phyloP scores from a whole-genome alignment of 2,888 invertebrate species.

The Heliconius hortense region DNA sequence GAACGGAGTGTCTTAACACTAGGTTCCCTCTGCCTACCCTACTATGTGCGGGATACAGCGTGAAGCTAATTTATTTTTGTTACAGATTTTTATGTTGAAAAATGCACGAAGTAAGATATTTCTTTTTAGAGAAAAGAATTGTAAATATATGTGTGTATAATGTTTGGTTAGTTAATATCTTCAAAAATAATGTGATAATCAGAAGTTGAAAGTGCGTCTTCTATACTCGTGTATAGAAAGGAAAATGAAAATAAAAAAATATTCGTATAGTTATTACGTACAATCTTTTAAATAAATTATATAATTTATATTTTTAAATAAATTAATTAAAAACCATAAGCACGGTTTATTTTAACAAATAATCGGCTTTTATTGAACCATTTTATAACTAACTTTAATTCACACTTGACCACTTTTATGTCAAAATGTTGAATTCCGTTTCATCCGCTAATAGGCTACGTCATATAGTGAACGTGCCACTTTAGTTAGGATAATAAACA shows the following conservation, averaged over 20 bases:
- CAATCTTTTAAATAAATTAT: not conserved
- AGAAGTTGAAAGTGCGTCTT: not conserved
- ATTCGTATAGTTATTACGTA: not conserved
- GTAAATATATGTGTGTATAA: not conserved
- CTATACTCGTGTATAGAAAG: not conserved
- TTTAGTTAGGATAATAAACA: slow-evolving; percentile 8
- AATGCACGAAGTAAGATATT: too few relatives aligned
- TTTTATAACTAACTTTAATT: not conserved
- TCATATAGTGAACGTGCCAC: not conserved
- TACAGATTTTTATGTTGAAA: too few relatives aligned
- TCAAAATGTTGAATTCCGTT: slow-evolving; percentile 6
- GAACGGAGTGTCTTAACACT: too few relatives aligned
- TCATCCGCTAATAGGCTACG: slow-evolving; percentile 15
- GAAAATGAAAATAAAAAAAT: not conserved
- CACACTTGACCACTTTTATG: not conserved
- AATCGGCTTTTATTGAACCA: not conserved
- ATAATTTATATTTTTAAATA: too few relatives aligned
- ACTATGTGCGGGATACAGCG: too few relatives aligned
- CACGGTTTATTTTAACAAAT: too few relatives aligned
- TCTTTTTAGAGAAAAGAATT: not conserved
- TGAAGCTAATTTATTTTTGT: too few relatives aligned
- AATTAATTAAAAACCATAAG: too few relatives aligned
- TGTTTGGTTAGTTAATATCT: not conserved
- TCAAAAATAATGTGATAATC: not conserved
- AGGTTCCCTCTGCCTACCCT: too few relatives aligned